These are phyloP conservation scores for Xiphophorus maculatus DNA, from an alignment of 2,113 vertebrate species.

Conservation along the genomic window DNA sequence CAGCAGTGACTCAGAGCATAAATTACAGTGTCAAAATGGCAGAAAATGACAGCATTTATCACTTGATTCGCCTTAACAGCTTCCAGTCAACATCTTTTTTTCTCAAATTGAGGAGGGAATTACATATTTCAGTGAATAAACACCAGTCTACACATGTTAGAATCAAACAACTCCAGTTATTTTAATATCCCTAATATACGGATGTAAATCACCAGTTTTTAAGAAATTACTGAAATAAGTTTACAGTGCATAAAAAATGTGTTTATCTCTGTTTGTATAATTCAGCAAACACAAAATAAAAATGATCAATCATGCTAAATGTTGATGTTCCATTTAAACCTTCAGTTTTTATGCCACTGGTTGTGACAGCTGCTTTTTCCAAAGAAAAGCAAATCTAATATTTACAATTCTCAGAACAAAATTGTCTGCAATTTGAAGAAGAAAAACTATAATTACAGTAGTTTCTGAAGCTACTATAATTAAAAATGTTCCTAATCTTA, in stretches of 20 bases:
- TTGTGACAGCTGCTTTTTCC: not conserved
- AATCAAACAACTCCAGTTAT: not conserved
- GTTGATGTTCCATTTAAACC: not conserved
- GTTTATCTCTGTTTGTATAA: not conserved
- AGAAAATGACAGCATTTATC: conserved; percentile 13
- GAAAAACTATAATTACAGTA: not conserved
- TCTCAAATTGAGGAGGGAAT: not conserved
- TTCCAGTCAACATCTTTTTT: not conserved
- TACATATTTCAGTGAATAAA: not conserved
- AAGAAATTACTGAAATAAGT: not conserved
- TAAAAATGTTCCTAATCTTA: not conserved
- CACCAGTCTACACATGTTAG: not conserved
- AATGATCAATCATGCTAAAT: not conserved
- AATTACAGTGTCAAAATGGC: not conserved
- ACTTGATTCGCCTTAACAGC: conserved; percentile 10
- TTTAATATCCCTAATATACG: no score
- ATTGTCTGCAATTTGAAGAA: not conserved
- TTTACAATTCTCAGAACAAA: not conserved
- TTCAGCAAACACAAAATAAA: not conserved
- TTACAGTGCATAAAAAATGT: not conserved
- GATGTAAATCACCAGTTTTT: not conserved
- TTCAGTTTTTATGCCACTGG: not conserved
- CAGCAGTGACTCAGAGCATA: not conserved
- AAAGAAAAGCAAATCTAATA: not conserved
- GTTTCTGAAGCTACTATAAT: not conserved